phyloP scores from a whole-genome alignment of 2,888 invertebrate species.

The Pseudococcus longispinus region DNA sequence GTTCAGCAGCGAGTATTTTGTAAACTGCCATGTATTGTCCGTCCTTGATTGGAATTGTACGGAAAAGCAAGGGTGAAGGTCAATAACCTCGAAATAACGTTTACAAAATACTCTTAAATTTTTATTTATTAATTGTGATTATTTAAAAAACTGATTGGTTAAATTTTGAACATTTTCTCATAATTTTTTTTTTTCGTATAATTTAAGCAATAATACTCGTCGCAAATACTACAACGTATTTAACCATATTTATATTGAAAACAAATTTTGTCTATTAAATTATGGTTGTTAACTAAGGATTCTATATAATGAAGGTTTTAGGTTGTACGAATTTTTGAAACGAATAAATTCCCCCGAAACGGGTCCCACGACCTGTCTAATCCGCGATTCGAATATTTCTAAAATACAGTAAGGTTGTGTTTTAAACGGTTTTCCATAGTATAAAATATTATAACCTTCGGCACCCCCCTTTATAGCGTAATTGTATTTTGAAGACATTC shows the following conservation, averaged over 20 bases:
- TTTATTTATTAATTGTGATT: conserved; percentile 1
- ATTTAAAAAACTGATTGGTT: not conserved
- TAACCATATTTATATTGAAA: not conserved
- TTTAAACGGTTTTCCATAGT: not conserved
- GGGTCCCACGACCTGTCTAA: too few species aligned
- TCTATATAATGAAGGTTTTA: not conserved
- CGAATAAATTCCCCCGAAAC: not conserved
- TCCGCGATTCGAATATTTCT: not conserved
- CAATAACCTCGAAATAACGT: not conserved
- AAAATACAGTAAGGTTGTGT: not conserved
- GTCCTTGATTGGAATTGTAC: not conserved
- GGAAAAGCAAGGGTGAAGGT: not conserved
- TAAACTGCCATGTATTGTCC: not conserved
- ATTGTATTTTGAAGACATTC: not conserved
- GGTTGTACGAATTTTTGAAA: conserved; percentile 1
- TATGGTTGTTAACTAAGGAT: not conserved
- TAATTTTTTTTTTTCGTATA: not conserved
- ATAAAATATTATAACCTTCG: not conserved
- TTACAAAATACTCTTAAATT: not conserved
- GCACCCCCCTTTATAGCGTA: not conserved
- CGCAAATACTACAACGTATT: conserved; percentile 22
- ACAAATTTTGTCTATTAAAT: conserved; percentile 13
- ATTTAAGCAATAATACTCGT: conserved; percentile 27
- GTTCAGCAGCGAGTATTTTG: conserved; percentile 10
- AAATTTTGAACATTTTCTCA: not conserved